phyloP scores from a whole-genome alignment of 2,797 vertebrate species.

The Dallia pectoralis region DNA sequence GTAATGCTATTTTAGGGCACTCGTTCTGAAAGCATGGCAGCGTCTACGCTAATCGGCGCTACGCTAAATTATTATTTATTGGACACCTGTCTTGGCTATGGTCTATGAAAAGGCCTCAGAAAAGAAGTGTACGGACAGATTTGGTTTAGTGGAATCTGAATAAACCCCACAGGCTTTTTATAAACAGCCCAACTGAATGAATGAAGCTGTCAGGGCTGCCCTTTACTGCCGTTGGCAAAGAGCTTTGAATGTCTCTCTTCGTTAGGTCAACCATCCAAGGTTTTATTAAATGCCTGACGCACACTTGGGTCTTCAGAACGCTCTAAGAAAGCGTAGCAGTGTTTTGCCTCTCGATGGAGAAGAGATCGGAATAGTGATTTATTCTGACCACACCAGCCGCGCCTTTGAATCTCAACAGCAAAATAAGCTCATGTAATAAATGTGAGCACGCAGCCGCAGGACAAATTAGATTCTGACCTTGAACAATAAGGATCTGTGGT shows the following conservation, averaged over 20 bases:
- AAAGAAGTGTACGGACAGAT: constrained; percentile 9
- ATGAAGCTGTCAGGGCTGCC: constrained; percentile 29
- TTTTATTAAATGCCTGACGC: constrained; percentile 29
- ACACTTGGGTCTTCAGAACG: constrained; percentile 20
- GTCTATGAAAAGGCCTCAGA: constrained; percentile 16
- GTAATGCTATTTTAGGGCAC: background rate
- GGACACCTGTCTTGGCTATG: background rate
- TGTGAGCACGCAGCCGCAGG: constrained; percentile 11
- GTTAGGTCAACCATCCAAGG: constrained; percentile 7
- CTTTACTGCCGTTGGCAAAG: constrained; percentile 27
- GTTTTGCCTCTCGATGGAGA: background rate
- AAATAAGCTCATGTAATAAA: constrained; percentile 22
- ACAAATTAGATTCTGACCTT: constrained; percentile 16
- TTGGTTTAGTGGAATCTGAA: constrained; percentile 32
- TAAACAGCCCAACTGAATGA: constrained; percentile 20
- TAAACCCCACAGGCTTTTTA: constrained; percentile 33
- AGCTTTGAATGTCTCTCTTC: constrained; percentile 4
- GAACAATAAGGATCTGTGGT: constrained; percentile 28
- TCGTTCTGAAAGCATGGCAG: constrained; percentile 9
- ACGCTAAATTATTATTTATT: background rate
- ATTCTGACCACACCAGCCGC: constrained; percentile 35
- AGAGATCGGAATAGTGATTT: background rate
- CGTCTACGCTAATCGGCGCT: constrained; percentile 10
- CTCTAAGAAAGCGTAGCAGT: constrained; percentile 30
- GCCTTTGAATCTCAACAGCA: constrained; percentile 18